phyloP scores from a whole-genome alignment of 2,797 vertebrate genomes.

The Acrossocheilus fasciatus region DNA sequence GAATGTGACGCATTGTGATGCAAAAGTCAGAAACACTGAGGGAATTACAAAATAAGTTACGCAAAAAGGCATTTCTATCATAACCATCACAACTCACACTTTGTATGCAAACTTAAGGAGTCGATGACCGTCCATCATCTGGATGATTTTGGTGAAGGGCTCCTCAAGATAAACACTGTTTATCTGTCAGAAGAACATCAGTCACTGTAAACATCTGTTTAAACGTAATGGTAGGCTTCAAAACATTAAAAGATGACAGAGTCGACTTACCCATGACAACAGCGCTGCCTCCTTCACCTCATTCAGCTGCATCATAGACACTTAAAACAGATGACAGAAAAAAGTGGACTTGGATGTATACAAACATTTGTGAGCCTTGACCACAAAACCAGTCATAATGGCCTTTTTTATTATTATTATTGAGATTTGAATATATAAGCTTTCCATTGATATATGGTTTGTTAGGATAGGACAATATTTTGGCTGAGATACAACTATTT shows the following conservation, averaged over 20 bases:
- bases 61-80: neutral
- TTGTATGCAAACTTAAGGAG: neutral
- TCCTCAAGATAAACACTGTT: neutral
- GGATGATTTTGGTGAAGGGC: neutral
- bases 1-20: neutral
- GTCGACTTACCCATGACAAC: neutral
- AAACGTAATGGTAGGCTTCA: neutral
- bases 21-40: neutral
- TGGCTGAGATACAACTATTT: neutral
- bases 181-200: neutral
- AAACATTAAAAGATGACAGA: neutral
- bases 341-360: neutral
- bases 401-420: too few species aligned
- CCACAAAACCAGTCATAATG: neutral
- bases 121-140: neutral
- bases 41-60: neutral
- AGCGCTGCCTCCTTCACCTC: conserved; percentile 5
- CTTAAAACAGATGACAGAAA: neutral
- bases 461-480: neutral
- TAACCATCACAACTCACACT: conserved; percentile 6
- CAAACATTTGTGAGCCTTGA: neutral
- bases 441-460: neutral
- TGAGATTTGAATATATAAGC: too few species aligned
- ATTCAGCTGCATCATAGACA: neutral
- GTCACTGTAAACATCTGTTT: neutral